phyloP scores from a whole-genome alignment of 2,797 vertebrate species.

The Hybognathus amarus region DNA sequence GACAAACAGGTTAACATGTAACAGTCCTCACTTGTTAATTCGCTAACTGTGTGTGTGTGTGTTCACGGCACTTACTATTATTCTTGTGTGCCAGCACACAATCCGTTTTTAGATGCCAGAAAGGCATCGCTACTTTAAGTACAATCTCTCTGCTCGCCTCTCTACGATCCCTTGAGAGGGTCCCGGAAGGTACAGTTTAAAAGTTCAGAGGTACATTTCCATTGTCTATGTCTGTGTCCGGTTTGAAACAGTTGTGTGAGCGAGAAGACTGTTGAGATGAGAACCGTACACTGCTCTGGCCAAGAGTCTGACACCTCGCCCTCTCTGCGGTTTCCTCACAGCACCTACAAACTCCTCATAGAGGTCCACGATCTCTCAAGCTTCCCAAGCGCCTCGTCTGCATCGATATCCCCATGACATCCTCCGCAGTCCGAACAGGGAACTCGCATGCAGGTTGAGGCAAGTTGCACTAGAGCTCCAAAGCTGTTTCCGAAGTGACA shows the following conservation, averaged over 20 bases:
- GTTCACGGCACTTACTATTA: slow-evolving; percentile 80
- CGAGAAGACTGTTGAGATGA: slow-evolving; percentile 90
- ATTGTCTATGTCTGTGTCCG: slow-evolving; percentile 70
- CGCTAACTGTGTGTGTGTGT: slow-evolving; percentile 68
- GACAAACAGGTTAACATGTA: slow-evolving; percentile 53
- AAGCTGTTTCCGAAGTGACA: slow-evolving; percentile 86
- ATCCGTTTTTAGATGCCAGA: slow-evolving; percentile 68
- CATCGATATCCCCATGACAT: slow-evolving; percentile 70
- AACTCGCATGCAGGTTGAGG: slow-evolving; percentile 85
- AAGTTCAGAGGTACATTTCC: slow-evolving; percentile 77
- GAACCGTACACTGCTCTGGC: slow-evolving; percentile 89
- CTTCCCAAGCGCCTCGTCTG: slow-evolving; percentile 80
- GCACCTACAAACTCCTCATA: slow-evolving; percentile 90
- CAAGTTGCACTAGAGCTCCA: slow-evolving; percentile 86
- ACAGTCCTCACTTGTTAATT: slow-evolving; percentile 51
- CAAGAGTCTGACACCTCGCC: slow-evolving; percentile 82
- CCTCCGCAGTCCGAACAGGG: slow-evolving; percentile 83
- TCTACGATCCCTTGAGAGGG: slow-evolving; percentile 45
- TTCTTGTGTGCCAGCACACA: slow-evolving; percentile 72
- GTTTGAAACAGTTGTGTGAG: slow-evolving; percentile 91
- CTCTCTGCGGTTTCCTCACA: slow-evolving; percentile 80
- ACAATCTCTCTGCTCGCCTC: slow-evolving; percentile 24
- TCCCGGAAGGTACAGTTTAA: slow-evolving; percentile 66
- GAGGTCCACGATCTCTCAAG: slow-evolving; percentile 86
- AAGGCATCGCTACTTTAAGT: slow-evolving; percentile 39